Evolutionary conservation across 2,888 invertebrate genomes (phyloP), one percentile per base, ranked within the genome.

Genomic region (Coremacera marginata): DNA sequence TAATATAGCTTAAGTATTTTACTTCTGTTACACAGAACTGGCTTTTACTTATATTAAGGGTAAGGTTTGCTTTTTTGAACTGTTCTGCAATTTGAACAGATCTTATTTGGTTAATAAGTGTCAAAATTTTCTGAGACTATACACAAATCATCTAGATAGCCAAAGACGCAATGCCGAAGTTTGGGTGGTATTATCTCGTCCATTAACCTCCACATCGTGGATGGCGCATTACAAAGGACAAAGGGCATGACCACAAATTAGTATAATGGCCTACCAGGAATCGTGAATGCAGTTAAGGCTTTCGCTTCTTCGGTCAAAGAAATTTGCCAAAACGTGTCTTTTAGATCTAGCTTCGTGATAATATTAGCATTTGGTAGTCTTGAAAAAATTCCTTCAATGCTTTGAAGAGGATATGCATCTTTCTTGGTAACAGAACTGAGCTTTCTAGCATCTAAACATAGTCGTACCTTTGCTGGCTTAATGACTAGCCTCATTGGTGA

Each of bases 261-360:
- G 22, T 78, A 77, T 19, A 80, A 65, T 11, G 79, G 76, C 31
- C 79, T 49, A 11, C 78, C 78, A 1, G 78, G 79, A 8, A 80
- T 75, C 22, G 77, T 77, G 34, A 77, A 80, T 0, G 77, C 79
- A 0, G 79, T 79, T 27, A 76, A 51, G 4, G 52, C 49, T 49
- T 74, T 76, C 1, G 77, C 60, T 5, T 19, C 14, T 57, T 76
- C 68, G 9, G 63, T 19, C 2, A 80, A 57, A 1, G 52, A 71
- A 14, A 79, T 79, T 49, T 77, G 80, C 78, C 80, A 78, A 55
- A 57, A 78, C 1, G 72, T 62, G 25, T 75, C 68, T 25, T 75
- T 75, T 37, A 75, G 62, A 14, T 62, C 27, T 8, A 62, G 25
- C 31, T 70, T 49, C 51, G 31, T 2, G 19, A 70, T 63, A 1